Percentiles rank a stretch among this genome's conserved stretches.
Conservation (phyloP, 2,113 vertebrate genomes). For the Semnornis frantzii region DNA sequence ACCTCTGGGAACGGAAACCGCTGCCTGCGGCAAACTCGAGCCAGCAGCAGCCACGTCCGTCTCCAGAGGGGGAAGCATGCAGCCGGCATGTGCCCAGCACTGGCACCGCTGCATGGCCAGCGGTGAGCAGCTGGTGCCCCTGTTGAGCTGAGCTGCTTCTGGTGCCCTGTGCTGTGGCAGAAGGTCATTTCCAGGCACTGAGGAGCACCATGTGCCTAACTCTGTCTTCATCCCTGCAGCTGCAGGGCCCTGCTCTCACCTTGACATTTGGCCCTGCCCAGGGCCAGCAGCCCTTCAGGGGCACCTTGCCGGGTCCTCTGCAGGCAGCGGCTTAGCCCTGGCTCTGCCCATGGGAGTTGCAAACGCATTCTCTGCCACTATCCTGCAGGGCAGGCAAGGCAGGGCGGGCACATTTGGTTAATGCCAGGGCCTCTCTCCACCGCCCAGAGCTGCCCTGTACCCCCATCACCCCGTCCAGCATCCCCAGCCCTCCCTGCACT, state of each 20-base stretch:
- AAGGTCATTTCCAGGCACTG: not conserved
- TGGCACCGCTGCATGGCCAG: not conserved
- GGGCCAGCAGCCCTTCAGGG: not conserved
- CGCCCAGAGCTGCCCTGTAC: not conserved
- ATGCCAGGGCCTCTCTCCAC: not conserved
- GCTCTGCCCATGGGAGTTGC: accelerated
- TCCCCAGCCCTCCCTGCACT: not conserved
- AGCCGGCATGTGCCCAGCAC: not conserved
- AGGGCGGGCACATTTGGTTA: accelerated
- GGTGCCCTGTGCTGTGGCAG: not conserved
- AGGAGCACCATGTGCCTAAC: not conserved
- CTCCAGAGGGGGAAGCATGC: not conserved
- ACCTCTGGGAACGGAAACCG: not conserved
- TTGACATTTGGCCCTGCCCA: accelerated
- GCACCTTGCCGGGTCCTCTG: accelerated
- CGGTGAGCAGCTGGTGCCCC: not conserved
- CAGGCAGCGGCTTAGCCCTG: not conserved
- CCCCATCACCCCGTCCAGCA: not conserved
- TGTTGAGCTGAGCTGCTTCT: not conserved
- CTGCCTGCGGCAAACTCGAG: accelerated
- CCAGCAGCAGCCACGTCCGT: not conserved
- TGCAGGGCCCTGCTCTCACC: not conserved
- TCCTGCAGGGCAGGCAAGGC: not conserved
- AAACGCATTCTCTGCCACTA: not conserved
- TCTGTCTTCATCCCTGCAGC: not conserved